Base-by-base conservation (phyloP, 2,888 invertebrate species). In the Galeopsomyia nigrocyanea region DNA sequence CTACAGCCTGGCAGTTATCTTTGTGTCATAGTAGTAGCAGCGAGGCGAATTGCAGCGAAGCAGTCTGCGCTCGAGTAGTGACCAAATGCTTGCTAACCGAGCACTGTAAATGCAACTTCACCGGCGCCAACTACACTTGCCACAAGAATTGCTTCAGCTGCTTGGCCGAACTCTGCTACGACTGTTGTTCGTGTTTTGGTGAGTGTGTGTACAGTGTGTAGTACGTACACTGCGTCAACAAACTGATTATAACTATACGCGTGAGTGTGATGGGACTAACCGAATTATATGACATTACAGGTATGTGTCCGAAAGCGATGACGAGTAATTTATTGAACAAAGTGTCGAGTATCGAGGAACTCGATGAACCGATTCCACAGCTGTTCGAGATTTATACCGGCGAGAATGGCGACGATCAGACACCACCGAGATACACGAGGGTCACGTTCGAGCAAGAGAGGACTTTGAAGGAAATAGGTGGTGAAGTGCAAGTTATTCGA, bases 161-260 rank as follows among this genome's bases (percentile, higher is more conserved):
- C 82, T 90, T 97, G 73, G 93, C 92, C 78, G 91, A 92, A 81
- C 89, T 96, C 65, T 97, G 95, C 86, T 92, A 91, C 75, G 96
- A 96, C 86, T 97, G 97, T 87, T 97, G 97, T 84, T 95, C 95
- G 68, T 97, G 97, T 88, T 95, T 97, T 80, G 96, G 97, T 96
- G 88, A 91, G 94, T 88, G 69, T 22, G 58, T n/a, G n/a, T 26
- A 60, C 1, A 16, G 47, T 1, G 22, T 26, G 1, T 17, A 14
- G n/a, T n/a, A n/a, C n/a, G n/a, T n/a, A n/a, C n/a, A n/a, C n/a
- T n/a, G n/a, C n/a, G n/a, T n/a, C n/a, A n/a, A n/a, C n/a, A n/a
- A n/a, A n/a, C n/a, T n/a, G n/a, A 21, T 39, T 26, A 57, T 58
- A 31, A 31, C 3, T 53, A 55, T 55, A 39, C 31, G 13, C 19